Base-by-base conservation (phyloP, 2,888 invertebrate genomes). In the Nephrotoma flavescens region DNA sequence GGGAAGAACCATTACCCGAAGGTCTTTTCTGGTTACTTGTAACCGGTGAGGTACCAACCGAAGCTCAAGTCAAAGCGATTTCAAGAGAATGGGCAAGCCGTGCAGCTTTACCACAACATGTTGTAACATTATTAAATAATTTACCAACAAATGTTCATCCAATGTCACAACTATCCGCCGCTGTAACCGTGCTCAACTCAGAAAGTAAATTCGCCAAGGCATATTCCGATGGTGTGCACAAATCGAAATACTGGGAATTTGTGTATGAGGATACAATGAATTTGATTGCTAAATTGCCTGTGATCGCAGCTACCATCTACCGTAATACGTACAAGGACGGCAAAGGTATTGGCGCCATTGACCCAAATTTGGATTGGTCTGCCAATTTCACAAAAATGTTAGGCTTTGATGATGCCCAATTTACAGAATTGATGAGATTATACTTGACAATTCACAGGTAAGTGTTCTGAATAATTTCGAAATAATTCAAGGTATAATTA, bases 21-120 rank as follows among this genome's bases (percentile, higher is more conserved):
- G 98, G 96, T 91, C 94, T 98, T n/a, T 98, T 97, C 92, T 98
- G 98, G 97, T 93, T 98, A 86, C 92, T 98, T 88, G 93, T 96
- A 89, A 98, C 98, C 88, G 98, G 98, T 31, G 96, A 98, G 88
- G 93, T 98, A 85, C 98, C 98, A 86, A 96, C 93, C 86, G 94
- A 96, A 31, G 94, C 94, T 85, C 98, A 98, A 92, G 96, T 94
- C 4, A 92, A 92, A 89, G 93, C 94, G 83, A 89, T 96, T 86
- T 95, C 95, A 31, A 93, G 94, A 91, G 95, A 96, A 91, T 97
- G 96, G 96, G 96, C 96, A 4, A 92, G 93, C 88, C 94, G 97
- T 88, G 92, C 92, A 44, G 92, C 91, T 87, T 92, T 97, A 57
- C 97, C 97, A 11, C 93, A 95, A 88, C 97, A 97, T 91, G 96